Evolutionary conservation across 2,888 invertebrate species (phyloP).

Genomic region (Athetis lepigone): DNA sequence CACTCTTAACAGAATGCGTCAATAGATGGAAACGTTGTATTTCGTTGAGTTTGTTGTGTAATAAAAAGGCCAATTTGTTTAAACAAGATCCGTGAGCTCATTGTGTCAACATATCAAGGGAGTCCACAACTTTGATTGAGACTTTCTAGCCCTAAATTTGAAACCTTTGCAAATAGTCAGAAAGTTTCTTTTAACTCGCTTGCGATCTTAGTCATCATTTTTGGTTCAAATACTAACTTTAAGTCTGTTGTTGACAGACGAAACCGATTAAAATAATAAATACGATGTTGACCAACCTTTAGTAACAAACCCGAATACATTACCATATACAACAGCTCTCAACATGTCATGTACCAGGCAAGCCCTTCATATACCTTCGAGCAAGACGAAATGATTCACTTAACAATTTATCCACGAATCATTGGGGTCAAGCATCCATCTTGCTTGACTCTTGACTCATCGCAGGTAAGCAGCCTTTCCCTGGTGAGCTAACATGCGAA

Average conservation of each 20-base stretch:
- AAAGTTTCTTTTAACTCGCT: background rate
- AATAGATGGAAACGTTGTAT: too few relatives aligned
- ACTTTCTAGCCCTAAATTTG: background rate
- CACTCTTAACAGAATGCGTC: background rate
- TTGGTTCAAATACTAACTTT: background rate
- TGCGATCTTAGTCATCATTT: background rate
- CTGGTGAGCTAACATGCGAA: conserved; percentile 53
- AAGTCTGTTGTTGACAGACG: background rate
- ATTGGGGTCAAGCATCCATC: conserved; percentile 73
- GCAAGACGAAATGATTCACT: conserved; percentile 69
- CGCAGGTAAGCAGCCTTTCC: conserved; percentile 66
- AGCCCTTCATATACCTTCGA: conserved; percentile 17
- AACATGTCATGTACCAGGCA: conserved; percentile 1
- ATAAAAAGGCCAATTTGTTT: too few relatives aligned
- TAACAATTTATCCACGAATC: conserved; percentile 71
- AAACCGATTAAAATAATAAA: background rate
- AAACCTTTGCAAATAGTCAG: background rate
- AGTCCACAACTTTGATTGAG: too few relatives aligned
- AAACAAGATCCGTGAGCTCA: too few relatives aligned
- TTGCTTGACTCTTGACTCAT: conserved; percentile 68
- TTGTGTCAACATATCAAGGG: too few relatives aligned
- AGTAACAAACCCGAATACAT: conserved; percentile 9
- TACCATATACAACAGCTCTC: background rate
- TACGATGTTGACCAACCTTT: background rate
- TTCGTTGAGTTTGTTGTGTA: too few relatives aligned